Evolutionary conservation across 2,797 vertebrate species (phyloP).

Genomic region (Pangasius krempfi): DNA sequence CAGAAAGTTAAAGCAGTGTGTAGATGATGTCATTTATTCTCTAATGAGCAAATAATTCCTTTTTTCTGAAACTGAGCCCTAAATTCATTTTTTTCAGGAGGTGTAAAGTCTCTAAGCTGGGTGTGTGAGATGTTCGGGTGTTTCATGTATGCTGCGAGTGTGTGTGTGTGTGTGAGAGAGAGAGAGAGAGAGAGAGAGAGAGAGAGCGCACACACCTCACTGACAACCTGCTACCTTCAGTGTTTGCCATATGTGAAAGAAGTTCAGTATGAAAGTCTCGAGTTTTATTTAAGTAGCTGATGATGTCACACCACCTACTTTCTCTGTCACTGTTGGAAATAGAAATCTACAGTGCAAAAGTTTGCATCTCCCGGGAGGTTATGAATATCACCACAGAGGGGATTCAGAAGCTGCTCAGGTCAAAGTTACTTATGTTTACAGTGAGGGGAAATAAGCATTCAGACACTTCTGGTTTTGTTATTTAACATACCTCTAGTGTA

Average conservation of each 20-base stretch:
- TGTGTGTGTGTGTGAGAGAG: neutral
- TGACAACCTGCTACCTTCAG: slow-evolving; percentile 5
- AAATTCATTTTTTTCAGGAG: neutral
- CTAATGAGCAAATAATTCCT: neutral
- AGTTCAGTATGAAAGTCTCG: neutral
- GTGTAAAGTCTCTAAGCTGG: neutral
- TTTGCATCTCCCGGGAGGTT: neutral
- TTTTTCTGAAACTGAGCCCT: neutral
- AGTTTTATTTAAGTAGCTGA: neutral
- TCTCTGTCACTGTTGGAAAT: neutral
- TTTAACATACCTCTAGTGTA: too few relatives aligned
- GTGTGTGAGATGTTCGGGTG: neutral
- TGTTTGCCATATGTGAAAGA: neutral
- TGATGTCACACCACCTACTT: slow-evolving; percentile 23
- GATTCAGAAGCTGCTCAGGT: neutral
- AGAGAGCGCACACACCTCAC: neutral
- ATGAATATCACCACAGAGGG: neutral
- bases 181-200: neutral
- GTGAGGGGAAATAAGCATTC: too few relatives aligned
- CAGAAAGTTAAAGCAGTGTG: neutral
- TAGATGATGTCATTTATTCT: slow-evolving; percentile 10
- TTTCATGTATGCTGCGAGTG: neutral
- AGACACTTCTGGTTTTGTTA: too few relatives aligned
- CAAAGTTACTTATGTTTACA: neutral
- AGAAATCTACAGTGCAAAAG: neutral